These are phyloP conservation scores for Vulpes lagopus DNA, from an alignment of 2,113 vertebrate species.

Conservation along the genomic window DNA sequence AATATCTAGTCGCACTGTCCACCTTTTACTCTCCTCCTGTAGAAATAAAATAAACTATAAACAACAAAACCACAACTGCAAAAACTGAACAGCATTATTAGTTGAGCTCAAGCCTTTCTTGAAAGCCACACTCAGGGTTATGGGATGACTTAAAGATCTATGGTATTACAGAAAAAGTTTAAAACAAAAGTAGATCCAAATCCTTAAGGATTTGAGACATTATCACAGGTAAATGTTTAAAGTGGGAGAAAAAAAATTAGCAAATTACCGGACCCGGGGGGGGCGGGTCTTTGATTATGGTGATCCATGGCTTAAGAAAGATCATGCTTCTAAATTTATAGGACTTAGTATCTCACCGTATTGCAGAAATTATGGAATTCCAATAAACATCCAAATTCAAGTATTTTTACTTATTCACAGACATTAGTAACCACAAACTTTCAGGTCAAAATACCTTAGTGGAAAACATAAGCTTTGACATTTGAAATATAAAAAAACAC, in stretches of 20 bases:
- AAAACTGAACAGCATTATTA: not conserved
- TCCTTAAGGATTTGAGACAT: not conserved
- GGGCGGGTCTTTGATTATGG: not conserved
- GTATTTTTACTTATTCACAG: not conserved
- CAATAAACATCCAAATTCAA: slow-evolving; percentile 35
- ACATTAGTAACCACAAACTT: not conserved
- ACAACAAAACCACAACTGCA: not conserved
- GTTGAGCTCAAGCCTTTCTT: not conserved
- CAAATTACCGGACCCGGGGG: not conserved
- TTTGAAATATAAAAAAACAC: not conserved
- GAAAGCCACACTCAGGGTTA: not conserved
- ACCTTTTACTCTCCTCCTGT: slow-evolving; percentile 96
- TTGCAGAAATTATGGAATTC: not conserved
- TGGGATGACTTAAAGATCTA: fast-evolving
- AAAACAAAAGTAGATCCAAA: not conserved
- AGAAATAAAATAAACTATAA: slow-evolving; percentile 50
- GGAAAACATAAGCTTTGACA: not conserved
- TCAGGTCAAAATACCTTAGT: not conserved
- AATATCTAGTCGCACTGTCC: slow-evolving; percentile 97
- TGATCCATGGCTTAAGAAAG: not conserved
- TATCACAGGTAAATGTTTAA: not conserved
- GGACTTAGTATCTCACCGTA: not conserved
- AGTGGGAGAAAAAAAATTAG: not conserved
- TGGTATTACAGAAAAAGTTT: not conserved
- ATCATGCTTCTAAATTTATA: not conserved